phyloP scores from a whole-genome alignment of 2,888 invertebrate genomes.

The Hirtodrosophila histrioides region DNA sequence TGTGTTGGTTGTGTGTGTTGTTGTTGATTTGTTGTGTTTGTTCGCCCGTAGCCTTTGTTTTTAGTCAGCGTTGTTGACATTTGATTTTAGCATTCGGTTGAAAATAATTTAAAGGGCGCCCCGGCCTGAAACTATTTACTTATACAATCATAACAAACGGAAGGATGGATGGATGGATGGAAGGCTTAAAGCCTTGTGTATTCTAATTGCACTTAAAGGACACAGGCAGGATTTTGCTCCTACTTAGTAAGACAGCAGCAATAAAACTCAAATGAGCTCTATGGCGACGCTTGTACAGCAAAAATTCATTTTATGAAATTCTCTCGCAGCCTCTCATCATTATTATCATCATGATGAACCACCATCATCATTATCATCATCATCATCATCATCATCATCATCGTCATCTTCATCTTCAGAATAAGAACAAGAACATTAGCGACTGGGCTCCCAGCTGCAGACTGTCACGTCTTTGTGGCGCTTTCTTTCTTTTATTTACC shows the following conservation, averaged over 20 bases:
- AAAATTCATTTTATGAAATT: slow-evolving; percentile 58
- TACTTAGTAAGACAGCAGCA: slow-evolving; percentile 30
- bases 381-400: slow-evolving; percentile 19
- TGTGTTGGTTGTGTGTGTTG: slow-evolving; percentile 1
- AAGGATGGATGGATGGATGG: neutral
- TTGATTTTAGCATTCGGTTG: slow-evolving; percentile 36
- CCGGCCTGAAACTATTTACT: slow-evolving; percentile 47
- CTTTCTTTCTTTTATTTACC: slow-evolving; percentile 46
- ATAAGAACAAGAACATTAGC: slow-evolving; percentile 31
- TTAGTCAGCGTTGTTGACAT: slow-evolving; percentile 36
- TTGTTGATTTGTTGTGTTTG: slow-evolving; percentile 1
- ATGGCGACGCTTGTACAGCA: slow-evolving; percentile 32
- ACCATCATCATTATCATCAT: slow-evolving; percentile 3
- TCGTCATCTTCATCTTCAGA: slow-evolving; percentile 4
- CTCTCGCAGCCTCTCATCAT: slow-evolving; percentile 21
- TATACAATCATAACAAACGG: slow-evolving; percentile 30
- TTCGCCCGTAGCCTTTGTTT: slow-evolving; percentile 11
- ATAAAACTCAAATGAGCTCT: slow-evolving; percentile 58
- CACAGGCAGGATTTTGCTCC: slow-evolving; percentile 27
- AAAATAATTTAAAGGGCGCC: slow-evolving; percentile 26
- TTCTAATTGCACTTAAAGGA: slow-evolving; percentile 58
- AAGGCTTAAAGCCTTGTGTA: slow-evolving; percentile 45
- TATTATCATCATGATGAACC: slow-evolving; percentile 6
- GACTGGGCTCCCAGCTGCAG: slow-evolving; percentile 25
- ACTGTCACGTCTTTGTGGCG: slow-evolving; percentile 56